phyloP scores from a whole-genome alignment of 2,797 vertebrate genomes.

The Lycodopsis pacificus region DNA sequence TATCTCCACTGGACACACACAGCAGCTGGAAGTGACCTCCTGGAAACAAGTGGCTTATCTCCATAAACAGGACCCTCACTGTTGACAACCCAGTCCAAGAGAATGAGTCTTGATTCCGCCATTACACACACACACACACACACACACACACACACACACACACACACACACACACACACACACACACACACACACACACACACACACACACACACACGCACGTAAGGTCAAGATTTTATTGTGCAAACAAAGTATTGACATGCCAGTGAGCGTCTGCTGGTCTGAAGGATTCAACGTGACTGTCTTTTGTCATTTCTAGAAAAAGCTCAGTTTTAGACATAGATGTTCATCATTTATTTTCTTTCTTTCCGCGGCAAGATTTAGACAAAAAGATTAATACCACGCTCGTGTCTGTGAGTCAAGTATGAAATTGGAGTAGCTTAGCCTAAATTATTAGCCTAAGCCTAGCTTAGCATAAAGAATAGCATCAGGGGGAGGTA shows the following conservation, averaged over 20 bases:
- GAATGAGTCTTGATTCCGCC: slow-evolving; percentile 48
- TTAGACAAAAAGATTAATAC: background rate
- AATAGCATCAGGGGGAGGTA: background rate
- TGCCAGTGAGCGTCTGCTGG: background rate
- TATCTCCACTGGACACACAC: slow-evolving; percentile 66
- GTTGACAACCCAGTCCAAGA: slow-evolving; percentile 40
- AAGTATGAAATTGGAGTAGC: background rate
- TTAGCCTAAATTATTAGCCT: too few species aligned
- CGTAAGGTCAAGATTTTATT: background rate
- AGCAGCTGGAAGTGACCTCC: slow-evolving; percentile 69
- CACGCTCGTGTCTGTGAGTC: background rate
- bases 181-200: background rate
- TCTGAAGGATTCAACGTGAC: background rate
- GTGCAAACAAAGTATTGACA: background rate
- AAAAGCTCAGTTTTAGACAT: background rate
- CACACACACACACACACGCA: background rate
- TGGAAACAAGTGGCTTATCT: slow-evolving; percentile 78
- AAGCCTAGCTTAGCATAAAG: background rate
- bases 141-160: slow-evolving; percentile 5
- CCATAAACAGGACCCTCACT: slow-evolving; percentile 59
- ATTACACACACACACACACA: background rate
- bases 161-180: slow-evolving; percentile 8
- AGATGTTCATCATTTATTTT: background rate
- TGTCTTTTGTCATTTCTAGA: background rate
- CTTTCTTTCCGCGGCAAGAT: background rate